These are phyloP conservation scores for Cryptomyrus ogoouensis DNA, from an alignment of 2,113 vertebrate genomes.

Conservation along the genomic window DNA sequence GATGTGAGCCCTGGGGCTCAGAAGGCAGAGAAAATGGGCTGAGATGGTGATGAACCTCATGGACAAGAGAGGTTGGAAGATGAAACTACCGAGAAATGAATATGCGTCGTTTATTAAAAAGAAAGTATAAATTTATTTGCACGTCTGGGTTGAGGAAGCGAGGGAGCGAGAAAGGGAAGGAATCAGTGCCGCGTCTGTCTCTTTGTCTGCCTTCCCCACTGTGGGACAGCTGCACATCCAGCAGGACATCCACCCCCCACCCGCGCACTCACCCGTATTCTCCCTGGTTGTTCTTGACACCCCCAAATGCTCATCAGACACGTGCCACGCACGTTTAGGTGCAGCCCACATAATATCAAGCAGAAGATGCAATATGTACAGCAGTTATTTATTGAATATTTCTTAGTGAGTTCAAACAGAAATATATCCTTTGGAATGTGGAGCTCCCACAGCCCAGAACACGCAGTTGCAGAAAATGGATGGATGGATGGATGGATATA, in stretches of 20 bases:
- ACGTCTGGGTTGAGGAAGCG: background rate
- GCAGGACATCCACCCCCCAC: background rate
- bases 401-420: background rate
- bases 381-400: background rate
- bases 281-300: background rate
- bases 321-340: background rate
- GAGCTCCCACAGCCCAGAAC: background rate
- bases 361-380: background rate
- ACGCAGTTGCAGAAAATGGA: background rate
- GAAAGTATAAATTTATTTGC: background rate
- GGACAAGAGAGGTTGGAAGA: background rate
- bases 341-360: background rate
- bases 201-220: conserved; percentile 6
- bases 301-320: background rate
- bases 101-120: background rate
- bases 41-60: background rate
- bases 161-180: conserved; percentile 16
- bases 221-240: conserved; percentile 16
- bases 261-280: background rate
- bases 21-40: background rate
- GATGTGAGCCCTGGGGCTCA: background rate
- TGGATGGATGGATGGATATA: background rate
- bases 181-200: background rate
- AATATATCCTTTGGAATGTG: background rate
- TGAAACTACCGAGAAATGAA: background rate